These are phyloP conservation scores for Poeciliopsis retropinna DNA, from an alignment of 2,113 vertebrate genomes.

Conservation along the genomic window DNA sequence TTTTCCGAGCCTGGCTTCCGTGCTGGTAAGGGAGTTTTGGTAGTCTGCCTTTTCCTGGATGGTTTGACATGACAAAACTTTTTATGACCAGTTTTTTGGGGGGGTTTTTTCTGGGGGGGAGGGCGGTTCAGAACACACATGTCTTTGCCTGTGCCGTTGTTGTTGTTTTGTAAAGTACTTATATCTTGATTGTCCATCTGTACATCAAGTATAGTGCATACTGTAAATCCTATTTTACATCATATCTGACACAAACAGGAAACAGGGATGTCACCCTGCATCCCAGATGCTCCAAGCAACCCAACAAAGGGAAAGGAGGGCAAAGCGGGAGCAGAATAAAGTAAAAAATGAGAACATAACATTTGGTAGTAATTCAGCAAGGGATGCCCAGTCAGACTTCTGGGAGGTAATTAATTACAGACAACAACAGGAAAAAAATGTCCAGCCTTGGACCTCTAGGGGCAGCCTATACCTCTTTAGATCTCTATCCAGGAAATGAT, in stretches of 20 bases:
- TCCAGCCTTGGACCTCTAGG: slow-evolving; percentile 69
- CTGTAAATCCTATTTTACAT: slow-evolving; percentile 6
- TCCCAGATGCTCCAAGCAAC: slow-evolving; percentile 50
- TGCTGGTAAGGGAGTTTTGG: no score
- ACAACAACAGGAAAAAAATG: slow-evolving; percentile 80
- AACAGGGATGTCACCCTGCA: slow-evolving; percentile 32
- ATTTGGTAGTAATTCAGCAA: slow-evolving; percentile 66
- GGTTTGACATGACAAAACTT: no score
- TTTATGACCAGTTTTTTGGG: no score
- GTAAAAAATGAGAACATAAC: slow-evolving; percentile 63
- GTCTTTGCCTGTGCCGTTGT: no score
- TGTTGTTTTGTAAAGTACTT: no score
- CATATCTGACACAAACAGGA: slow-evolving; percentile 20
- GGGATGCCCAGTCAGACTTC: slow-evolving; percentile 73
- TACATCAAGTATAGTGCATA: no score
- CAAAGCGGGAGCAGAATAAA: slow-evolving; percentile 51
- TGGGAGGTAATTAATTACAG: slow-evolving; percentile 84
- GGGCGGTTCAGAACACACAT: no score
- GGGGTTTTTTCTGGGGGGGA: no score
- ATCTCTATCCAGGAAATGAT: slow-evolving; percentile 74
- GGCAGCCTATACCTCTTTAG: slow-evolving; percentile 65
- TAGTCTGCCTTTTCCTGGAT: no score
- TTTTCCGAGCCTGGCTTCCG: no score
- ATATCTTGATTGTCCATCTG: no score
- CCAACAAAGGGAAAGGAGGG: slow-evolving; percentile 61